These are phyloP conservation scores for Lepus oiostolus DNA, from an alignment of 2,797 vertebrate genomes.

Conservation along the genomic window DNA sequence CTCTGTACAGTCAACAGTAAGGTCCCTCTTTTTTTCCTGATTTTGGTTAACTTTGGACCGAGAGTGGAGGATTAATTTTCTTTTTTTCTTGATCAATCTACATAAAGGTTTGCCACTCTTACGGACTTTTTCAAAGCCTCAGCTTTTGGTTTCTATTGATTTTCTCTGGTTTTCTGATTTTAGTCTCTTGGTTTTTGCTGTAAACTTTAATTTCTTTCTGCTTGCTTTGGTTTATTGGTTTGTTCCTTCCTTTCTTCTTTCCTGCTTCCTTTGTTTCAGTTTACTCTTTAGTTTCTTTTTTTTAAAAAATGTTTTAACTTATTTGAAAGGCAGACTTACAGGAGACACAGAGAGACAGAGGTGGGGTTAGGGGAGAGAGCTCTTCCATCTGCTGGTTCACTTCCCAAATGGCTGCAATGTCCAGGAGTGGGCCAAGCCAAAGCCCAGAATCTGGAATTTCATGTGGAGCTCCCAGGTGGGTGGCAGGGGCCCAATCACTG, in stretches of 20 bases:
- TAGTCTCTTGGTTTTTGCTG: background rate
- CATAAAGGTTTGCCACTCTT: constrained; percentile 8
- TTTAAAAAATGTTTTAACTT: too few species aligned
- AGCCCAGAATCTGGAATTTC: too few species aligned
- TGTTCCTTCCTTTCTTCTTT: background rate
- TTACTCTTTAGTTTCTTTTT: too few species aligned
- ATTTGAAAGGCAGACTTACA: too few species aligned
- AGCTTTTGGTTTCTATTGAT: background rate
- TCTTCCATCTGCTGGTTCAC: too few species aligned
- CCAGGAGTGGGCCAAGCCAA: too few species aligned
- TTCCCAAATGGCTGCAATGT: too few species aligned
- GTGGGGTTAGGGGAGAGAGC: too few species aligned
- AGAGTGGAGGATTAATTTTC: constrained; percentile 6
- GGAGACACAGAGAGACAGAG: too few species aligned
- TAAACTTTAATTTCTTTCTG: background rate
- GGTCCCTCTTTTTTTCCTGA: background rate
- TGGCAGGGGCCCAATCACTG: too few species aligned
- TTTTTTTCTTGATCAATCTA: constrained; percentile 10
- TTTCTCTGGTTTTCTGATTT: background rate
- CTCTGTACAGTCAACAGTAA: background rate
- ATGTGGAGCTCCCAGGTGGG: too few species aligned
- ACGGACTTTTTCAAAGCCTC: background rate
- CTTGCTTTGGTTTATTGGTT: constrained; percentile 31
- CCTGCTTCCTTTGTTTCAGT: too few species aligned
- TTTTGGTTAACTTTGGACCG: background rate